These are phyloP conservation scores for Lomographa bimaculata DNA, from an alignment of 2,888 invertebrate species.

Conservation along the genomic window DNA sequence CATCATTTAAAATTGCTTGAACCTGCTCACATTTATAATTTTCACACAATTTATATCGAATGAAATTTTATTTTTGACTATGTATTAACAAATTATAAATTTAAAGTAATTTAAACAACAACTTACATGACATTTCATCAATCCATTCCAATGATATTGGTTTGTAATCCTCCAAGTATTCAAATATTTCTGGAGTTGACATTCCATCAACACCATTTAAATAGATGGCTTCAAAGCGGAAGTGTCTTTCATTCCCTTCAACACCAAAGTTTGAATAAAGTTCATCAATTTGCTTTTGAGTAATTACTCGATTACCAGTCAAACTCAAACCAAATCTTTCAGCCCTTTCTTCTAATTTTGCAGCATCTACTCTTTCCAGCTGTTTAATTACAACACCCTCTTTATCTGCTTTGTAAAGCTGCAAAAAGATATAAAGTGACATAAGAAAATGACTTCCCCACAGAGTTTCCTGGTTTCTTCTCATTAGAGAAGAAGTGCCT, in stretches of 20 bases:
- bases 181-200: conserved; percentile 90
- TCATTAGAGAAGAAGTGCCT: neutral
- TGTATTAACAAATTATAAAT: too few relatives aligned
- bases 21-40: too few relatives aligned
- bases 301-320: conserved; percentile 67
- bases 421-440: conserved; percentile 25
- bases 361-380: conserved; percentile 69
- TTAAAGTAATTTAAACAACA: neutral
- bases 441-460: neutral
- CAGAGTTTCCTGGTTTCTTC: neutral
- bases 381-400: conserved; percentile 58
- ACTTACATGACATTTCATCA: conserved; percentile 89
- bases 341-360: conserved; percentile 71
- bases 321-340: conserved; percentile 73
- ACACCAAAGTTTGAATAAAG: conserved; percentile 71
- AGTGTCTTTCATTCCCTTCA: conserved; percentile 84
- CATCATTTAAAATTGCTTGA: too few relatives aligned
- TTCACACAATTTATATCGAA: too few relatives aligned
- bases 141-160: conserved; percentile 93
- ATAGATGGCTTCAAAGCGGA: conserved; percentile 89
- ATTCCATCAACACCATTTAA: conserved; percentile 89
- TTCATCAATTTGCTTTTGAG: conserved; percentile 75
- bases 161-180: conserved; percentile 89
- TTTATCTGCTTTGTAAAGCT: conserved; percentile 65
- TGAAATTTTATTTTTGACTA: too few relatives aligned